Evolutionary conservation across 2,888 invertebrate species (phyloP).

Genomic region (Eulithis testata): DNA sequence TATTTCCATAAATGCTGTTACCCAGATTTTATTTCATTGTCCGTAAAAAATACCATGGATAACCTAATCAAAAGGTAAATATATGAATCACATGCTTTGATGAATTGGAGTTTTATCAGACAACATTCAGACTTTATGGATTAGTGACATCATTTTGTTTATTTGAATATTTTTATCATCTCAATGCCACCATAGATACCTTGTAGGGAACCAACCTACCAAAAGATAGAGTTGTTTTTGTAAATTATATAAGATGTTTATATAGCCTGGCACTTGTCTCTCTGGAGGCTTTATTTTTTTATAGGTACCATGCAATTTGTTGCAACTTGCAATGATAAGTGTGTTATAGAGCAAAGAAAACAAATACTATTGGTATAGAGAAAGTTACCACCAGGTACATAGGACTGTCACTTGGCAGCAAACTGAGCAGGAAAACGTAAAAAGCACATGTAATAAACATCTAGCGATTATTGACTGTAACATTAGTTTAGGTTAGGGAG

Average conservation of each 20-base stretch:
- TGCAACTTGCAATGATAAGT: too few species aligned
- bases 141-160: conserved; percentile 37
- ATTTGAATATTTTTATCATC: conserved; percentile 35
- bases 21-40: too few species aligned
- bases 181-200: conserved; percentile 25
- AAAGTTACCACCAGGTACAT: conserved; percentile 46
- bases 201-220: not conserved
- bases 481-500: conserved; percentile 32
- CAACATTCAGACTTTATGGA: not conserved
- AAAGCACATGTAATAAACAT: conserved; percentile 25
- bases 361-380: conserved; percentile 40
- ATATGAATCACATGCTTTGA: too few species aligned
- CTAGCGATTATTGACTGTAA: conserved; percentile 8
- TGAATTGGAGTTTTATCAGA: not conserved
- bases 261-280: not conserved
- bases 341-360: not conserved
- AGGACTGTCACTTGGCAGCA: conserved; percentile 44
- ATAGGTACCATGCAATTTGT: not conserved
- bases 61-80: too few species aligned
- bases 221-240: not conserved
- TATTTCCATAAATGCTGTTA: too few species aligned
- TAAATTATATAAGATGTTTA: not conserved
- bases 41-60: not conserved
- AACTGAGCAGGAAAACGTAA: conserved; percentile 46
- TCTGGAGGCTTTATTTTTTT: not conserved